Evolutionary conservation across 2,113 vertebrate genomes (phyloP).

Genomic region (Oceanodroma tethys): DNA sequence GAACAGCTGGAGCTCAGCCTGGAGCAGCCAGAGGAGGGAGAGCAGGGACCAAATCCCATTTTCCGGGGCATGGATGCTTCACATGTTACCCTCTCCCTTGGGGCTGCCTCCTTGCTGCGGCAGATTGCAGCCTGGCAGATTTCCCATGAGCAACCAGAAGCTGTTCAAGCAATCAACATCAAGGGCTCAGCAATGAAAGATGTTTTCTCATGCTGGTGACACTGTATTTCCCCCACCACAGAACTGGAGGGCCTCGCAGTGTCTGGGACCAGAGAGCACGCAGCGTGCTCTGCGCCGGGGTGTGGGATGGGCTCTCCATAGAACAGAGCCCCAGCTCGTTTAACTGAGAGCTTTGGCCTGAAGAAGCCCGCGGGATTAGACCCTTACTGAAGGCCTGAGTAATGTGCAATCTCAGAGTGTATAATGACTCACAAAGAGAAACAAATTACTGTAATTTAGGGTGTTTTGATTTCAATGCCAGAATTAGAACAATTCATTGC

Average conservation of each 20-base stretch:
- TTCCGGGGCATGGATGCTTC: neutral
- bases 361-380: neutral
- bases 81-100: neutral
- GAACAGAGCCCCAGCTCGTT: neutral
- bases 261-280: neutral
- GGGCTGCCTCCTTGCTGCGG: neutral
- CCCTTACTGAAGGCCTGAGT: neutral
- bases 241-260: neutral
- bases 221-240: neutral
- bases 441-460: constrained; percentile 62
- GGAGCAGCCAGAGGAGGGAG: neutral
- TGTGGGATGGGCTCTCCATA: rapidly evolving
- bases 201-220: neutral
- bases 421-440: constrained; percentile 45
- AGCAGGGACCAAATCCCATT: neutral
- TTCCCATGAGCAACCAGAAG: neutral
- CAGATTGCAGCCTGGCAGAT: neutral
- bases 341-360: neutral
- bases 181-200: neutral
- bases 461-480: constrained; percentile 49
- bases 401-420: constrained; percentile 2
- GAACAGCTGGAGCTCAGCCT: neutral
- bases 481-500: constrained; percentile 63
- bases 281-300: neutral
- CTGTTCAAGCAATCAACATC: neutral